Evolutionary conservation across 1,140 invertebrate species (phyloP).

Genomic region (Drepana arcuata): DNA sequence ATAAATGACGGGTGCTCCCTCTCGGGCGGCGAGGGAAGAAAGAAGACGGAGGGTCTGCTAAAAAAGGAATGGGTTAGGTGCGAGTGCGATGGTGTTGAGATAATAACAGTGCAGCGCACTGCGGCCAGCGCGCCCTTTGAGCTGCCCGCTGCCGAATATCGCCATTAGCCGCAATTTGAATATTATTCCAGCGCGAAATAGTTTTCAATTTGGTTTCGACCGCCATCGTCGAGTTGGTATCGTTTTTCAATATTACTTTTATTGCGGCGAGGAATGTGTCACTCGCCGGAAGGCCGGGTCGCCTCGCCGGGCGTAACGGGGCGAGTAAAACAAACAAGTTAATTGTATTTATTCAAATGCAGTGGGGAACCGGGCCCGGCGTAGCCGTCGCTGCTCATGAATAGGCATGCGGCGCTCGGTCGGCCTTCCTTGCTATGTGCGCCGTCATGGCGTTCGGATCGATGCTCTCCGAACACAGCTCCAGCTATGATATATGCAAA

Average conservation of each 20-base stretch:
- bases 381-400: constrained; percentile 55
- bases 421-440: constrained; percentile 42
- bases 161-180: constrained; percentile 46
- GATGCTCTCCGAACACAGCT: constrained; percentile 8
- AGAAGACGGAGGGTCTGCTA: constrained; percentile 50
- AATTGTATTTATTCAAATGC: constrained; percentile 70
- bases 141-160: constrained; percentile 46
- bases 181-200: constrained; percentile 24
- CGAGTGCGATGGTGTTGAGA: constrained; percentile 61
- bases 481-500: constrained; percentile 29
- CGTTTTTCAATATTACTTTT: no score
- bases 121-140: constrained; percentile 32
- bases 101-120: constrained; percentile 57
- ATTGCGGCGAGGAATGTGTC: constrained; percentile 25
- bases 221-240: constrained; percentile 1
- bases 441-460: constrained; percentile 28
- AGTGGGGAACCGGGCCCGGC: constrained; percentile 19
- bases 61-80: constrained; percentile 61
- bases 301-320: constrained; percentile 32
- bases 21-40: constrained; percentile 30
- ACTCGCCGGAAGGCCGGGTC: constrained; percentile 27
- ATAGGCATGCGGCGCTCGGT: constrained; percentile 43
- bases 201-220: constrained; percentile 20
- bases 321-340: constrained; percentile 66
- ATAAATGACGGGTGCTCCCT: constrained; percentile 44